Evolutionary conservation across 2,113 vertebrate genomes (phyloP).

Genomic region (Oreochromis niloticus): DNA sequence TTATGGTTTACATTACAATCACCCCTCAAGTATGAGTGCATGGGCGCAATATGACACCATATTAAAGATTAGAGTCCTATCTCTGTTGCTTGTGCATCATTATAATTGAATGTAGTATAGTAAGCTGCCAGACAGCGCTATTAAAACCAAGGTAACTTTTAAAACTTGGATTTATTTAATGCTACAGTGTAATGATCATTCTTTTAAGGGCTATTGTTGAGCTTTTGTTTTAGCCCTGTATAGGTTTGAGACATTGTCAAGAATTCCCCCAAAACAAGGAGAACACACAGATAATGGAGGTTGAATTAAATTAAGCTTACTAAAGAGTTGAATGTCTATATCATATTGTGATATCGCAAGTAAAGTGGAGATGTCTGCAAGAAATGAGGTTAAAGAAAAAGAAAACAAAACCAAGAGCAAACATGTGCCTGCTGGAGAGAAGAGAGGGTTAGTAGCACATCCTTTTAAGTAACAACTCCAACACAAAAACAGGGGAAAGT

Average conservation of each 20-base stretch:
- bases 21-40: background rate
- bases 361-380: background rate
- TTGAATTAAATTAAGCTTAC: background rate
- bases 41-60: background rate
- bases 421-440: background rate
- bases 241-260: background rate
- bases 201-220: background rate
- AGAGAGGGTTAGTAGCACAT: background rate
- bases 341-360: background rate
- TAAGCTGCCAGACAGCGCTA: background rate
- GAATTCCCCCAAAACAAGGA: background rate
- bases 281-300: background rate
- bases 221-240: background rate
- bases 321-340: background rate
- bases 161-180: background rate
- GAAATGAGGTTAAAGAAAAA: background rate
- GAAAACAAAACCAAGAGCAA: background rate
- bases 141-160: background rate
- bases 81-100: background rate
- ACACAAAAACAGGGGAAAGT: background rate
- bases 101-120: background rate
- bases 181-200: background rate
- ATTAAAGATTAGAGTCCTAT: background rate
- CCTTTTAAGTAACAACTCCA: background rate
- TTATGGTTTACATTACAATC: background rate